These are phyloP conservation scores for Myotis davidii DNA, from an alignment of 2,113 vertebrate species.

Conservation along the genomic window DNA sequence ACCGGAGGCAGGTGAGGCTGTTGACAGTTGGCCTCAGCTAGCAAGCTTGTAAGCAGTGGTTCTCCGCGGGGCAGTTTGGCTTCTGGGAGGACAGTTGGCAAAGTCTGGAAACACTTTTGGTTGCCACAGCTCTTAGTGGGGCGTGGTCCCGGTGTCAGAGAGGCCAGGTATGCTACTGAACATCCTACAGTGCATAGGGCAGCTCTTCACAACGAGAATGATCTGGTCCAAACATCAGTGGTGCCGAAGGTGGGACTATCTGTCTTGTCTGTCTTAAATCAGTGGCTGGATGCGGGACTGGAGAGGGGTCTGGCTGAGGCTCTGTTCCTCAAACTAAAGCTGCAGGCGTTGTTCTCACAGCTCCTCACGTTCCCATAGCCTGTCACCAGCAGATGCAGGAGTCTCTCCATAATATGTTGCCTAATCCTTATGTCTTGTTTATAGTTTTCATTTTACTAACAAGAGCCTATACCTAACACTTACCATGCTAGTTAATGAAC, in stretches of 20 bases:
- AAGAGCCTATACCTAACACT: neutral
- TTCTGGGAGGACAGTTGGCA: neutral
- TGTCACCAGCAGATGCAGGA: neutral
- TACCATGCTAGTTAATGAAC: neutral
- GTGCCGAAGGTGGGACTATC: neutral
- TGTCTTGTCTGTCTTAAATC: neutral
- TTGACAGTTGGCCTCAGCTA: neutral
- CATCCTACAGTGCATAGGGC: neutral
- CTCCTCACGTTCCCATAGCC: neutral
- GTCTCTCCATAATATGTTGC: neutral
- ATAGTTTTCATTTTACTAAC: constrained; percentile 31
- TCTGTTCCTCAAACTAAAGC: neutral
- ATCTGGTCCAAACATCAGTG: neutral
- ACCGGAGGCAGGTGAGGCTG: neutral
- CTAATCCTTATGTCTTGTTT: neutral
- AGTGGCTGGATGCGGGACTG: neutral
- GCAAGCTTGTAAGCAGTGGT: neutral
- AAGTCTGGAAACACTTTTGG: neutral
- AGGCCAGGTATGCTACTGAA: neutral
- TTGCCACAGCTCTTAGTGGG: neutral
- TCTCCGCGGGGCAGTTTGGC: neutral
- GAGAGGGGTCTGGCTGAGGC: neutral
- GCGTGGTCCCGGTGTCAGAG: fast-evolving
- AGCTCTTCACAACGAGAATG: neutral
- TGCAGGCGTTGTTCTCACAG: neutral